Evolutionary conservation across 2,888 invertebrate genomes (phyloP).

Genomic region (Platycheirus rosarum): DNA sequence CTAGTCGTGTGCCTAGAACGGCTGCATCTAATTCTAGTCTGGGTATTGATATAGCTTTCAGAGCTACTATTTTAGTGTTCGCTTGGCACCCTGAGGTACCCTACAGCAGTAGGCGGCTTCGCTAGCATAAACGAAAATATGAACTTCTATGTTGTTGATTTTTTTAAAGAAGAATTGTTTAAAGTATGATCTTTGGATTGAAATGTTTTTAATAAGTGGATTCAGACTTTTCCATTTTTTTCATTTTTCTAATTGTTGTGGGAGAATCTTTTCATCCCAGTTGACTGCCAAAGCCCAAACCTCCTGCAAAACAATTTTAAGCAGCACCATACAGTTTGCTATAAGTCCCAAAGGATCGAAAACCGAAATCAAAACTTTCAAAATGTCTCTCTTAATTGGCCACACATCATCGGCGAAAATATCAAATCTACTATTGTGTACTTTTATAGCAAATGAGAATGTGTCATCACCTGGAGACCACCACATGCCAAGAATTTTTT

Average conservation of each 20-base stretch:
- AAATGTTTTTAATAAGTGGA: conserved; percentile 3
- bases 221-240: no score
- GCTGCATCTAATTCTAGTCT: no score
- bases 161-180: background rate
- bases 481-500: background rate
- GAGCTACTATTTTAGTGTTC: conserved; percentile 12
- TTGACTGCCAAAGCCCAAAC: conserved; percentile 14
- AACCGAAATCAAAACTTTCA: no score
- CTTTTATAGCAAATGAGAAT: background rate
- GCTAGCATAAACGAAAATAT: conserved; percentile 15
- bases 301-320: conserved; percentile 36
- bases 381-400: no score
- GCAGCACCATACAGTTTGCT: conserved; percentile 44
- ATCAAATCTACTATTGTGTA: background rate
- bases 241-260: conserved; percentile 10
- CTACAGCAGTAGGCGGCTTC: no score
- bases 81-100: no score
- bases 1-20: no score
- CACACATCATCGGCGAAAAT: background rate
- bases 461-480: background rate
- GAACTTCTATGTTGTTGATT: background rate
- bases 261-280: conserved; percentile 20
- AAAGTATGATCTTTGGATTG: background rate
- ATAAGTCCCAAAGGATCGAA: no score
- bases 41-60: no score